Conservation (phyloP, 2,113 vertebrate species). For the Sporophila hypoxantha region DNA sequence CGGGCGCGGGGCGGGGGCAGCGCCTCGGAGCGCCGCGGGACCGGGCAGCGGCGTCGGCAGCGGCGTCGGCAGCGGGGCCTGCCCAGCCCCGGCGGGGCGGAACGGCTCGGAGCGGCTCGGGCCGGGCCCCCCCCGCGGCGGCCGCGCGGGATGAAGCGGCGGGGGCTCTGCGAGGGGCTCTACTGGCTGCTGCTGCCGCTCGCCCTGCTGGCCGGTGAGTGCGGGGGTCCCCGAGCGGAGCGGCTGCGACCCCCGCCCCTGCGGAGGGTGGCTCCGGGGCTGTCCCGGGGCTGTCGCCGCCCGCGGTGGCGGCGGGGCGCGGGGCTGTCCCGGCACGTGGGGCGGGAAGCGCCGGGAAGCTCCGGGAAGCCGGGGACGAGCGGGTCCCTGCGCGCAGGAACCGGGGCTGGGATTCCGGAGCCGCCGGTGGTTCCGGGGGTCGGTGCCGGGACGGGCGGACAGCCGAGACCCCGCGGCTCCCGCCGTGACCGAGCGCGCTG, state of each 20-base stretch:
- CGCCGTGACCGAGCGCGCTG: neutral
- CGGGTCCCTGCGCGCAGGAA: fast-evolving
- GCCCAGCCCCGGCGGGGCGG: no score
- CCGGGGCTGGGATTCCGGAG: neutral
- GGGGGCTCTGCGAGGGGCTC: neutral
- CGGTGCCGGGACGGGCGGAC: neutral
- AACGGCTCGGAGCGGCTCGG: no score
- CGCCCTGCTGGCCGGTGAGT: slow-evolving; percentile 34
- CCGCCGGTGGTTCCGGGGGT: neutral
- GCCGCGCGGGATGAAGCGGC: no score
- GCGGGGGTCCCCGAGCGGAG: neutral
- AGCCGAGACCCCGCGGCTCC: fast-evolving
- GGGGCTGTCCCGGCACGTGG: neutral
- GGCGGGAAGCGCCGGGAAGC: neutral
- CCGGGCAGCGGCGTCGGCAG: no score
- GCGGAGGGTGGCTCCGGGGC: neutral
- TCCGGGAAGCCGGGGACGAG: neutral
- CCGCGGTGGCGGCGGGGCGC: neutral
- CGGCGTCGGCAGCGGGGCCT: no score
- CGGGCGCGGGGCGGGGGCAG: no score
- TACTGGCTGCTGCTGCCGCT: slow-evolving; percentile 31
- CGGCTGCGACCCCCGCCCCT: neutral
- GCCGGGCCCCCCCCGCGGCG: no score
- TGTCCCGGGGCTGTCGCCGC: neutral
- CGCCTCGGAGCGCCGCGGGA: no score